phyloP scores from a whole-genome alignment of 2,797 vertebrate species.

The Kryptolebias ocellatus region DNA sequence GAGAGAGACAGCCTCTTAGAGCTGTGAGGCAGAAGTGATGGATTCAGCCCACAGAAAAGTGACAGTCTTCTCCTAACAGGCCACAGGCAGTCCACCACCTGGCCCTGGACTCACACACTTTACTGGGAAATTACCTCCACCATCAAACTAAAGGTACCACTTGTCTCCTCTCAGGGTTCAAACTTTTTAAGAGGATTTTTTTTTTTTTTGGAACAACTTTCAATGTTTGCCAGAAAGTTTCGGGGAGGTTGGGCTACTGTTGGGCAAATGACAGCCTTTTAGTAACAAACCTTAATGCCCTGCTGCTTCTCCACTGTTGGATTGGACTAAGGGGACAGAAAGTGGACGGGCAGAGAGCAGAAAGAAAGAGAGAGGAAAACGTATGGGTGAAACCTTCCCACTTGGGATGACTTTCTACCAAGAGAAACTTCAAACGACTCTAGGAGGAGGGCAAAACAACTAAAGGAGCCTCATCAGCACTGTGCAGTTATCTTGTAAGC shows the following conservation, averaged over 20 bases:
- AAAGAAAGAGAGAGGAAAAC: constrained; percentile 38
- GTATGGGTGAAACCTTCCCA: constrained; percentile 50
- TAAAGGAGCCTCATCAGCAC: constrained; percentile 66
- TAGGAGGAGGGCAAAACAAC: constrained; percentile 68
- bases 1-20: constrained; percentile 78
- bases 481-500: constrained; percentile 72
- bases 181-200: constrained; percentile 49
- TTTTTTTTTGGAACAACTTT: constrained; percentile 28
- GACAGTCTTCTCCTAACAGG: constrained; percentile 74
- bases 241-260: constrained; percentile 39
- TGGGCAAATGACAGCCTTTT: constrained; percentile 52
- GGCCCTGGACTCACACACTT: constrained; percentile 58
- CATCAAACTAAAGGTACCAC: constrained; percentile 30
- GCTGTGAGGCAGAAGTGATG: constrained; percentile 80
- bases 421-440: constrained; percentile 65
- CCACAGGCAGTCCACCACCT: constrained; percentile 66
- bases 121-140: constrained; percentile 60
- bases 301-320: constrained; percentile 37
- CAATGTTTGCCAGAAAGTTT: constrained; percentile 48
- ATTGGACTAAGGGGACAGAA: constrained; percentile 67
- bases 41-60: constrained; percentile 75
- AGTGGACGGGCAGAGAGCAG: constrained; percentile 33
- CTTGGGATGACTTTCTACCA: constrained; percentile 77
- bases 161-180: constrained; percentile 26
- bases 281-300: constrained; percentile 50